Percentiles rank a stretch among this genome's conserved stretches.
Evolutionary conservation across 2,113 vertebrate genomes (phyloP).

Genomic region (Ia io): DNA sequence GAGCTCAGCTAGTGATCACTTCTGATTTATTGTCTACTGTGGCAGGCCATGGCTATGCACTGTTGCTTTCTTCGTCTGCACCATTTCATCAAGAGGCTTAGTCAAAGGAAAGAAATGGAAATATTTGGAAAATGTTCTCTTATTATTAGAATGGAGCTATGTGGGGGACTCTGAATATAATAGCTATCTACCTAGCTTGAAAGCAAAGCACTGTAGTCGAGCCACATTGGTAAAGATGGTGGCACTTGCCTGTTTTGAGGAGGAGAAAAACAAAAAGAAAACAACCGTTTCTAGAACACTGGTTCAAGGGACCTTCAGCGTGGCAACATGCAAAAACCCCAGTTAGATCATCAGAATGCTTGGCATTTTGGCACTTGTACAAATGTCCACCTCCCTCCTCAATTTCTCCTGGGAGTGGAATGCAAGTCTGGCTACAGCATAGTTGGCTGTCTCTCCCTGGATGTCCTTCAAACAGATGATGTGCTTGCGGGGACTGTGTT

Average conservation of each 20-base stretch:
- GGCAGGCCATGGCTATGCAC: not conserved
- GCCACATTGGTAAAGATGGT: not conserved
- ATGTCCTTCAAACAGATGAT: conserved; percentile 25
- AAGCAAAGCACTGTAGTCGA: not conserved
- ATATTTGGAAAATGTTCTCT: not conserved
- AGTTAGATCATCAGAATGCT: accelerated
- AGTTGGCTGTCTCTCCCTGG: not conserved
- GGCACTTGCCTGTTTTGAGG: not conserved
- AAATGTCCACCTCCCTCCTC: not conserved
- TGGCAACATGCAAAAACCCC: accelerated
- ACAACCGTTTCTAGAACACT: not conserved
- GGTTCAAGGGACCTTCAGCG: accelerated
- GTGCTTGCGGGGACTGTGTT: not conserved
- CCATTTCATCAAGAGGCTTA: not conserved
- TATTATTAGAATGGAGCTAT: not conserved
- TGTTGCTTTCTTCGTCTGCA: not conserved
- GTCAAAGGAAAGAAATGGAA: not conserved
- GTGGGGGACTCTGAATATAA: not conserved
- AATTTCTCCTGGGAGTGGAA: not conserved
- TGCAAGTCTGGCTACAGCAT: not conserved
- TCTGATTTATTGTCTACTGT: not conserved
- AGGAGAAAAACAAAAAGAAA: not conserved
- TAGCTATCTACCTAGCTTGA: not conserved
- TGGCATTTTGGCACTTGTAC: not conserved
- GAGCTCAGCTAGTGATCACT: conserved; percentile 24